Conservation (phyloP, 2,797 vertebrate genomes). For the Myotis findleyi region DNA sequence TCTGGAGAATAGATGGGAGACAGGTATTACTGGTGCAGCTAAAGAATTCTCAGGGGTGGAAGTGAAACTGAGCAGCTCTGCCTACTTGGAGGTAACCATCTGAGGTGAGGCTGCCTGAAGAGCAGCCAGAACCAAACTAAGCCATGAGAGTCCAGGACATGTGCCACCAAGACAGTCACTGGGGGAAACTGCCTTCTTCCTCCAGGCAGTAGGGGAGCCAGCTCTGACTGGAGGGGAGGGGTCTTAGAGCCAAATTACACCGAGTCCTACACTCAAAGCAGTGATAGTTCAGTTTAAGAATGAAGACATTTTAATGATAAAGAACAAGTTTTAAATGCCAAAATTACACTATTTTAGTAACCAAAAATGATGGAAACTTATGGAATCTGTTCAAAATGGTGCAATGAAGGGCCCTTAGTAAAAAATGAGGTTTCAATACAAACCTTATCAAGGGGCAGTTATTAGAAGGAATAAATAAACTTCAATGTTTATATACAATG, state of each 20-base stretch:
- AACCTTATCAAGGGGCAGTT: neutral
- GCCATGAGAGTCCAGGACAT: accelerated
- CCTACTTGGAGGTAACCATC: neutral
- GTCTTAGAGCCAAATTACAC: neutral
- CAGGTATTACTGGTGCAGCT: neutral
- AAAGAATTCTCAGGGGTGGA: neutral
- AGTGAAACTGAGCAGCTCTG: neutral
- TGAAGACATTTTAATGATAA: neutral
- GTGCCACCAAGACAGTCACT: neutral
- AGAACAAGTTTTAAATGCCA: neutral
- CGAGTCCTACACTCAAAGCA: neutral
- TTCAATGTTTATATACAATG: neutral
- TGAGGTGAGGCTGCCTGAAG: accelerated
- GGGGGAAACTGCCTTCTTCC: neutral
- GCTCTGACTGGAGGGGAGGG: neutral
- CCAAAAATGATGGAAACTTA: neutral
- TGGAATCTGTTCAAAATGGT: neutral
- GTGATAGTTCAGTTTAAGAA: neutral
- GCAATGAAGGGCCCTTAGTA: neutral
- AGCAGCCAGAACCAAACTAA: neutral
- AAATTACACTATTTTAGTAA: neutral
- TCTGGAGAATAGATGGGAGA: neutral
- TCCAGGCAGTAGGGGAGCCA: accelerated
- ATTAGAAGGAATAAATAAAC: neutral
- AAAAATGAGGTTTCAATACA: neutral